phyloP scores from a whole-genome alignment of 2,888 invertebrate species.

The Caenorhabditis sulstoni region DNA sequence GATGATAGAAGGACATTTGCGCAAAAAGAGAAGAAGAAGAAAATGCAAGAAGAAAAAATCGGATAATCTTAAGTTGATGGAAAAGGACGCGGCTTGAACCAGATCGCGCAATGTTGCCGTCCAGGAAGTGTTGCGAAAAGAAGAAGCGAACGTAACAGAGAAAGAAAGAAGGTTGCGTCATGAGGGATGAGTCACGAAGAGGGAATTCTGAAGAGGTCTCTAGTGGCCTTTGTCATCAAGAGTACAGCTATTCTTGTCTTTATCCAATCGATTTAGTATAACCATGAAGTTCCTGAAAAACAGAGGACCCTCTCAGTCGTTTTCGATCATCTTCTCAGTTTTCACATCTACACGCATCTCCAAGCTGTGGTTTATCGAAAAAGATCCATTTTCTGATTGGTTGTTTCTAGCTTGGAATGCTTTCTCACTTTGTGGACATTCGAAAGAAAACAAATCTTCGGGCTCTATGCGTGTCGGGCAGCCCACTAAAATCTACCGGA shows the following conservation, averaged over 20 bases:
- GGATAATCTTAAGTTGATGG: conserved; percentile 27
- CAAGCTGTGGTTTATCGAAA: conserved; percentile 39
- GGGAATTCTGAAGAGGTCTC: conserved; percentile 13
- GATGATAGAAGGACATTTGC: conserved; percentile 42
- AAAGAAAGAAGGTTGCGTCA: conserved; percentile 15
- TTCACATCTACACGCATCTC: conserved; percentile 31
- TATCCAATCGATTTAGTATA: conserved; percentile 14
- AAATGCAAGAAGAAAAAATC: conserved; percentile 28
- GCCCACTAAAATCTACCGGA: too few relatives aligned
- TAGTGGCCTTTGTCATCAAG: conserved; percentile 22
- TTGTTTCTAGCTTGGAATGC: conserved; percentile 16
- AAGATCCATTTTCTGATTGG: conserved; percentile 24
- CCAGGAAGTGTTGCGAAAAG: conserved; percentile 14
- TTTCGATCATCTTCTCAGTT: too few relatives aligned
- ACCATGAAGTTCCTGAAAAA: too few relatives aligned
- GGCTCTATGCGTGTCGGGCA: too few relatives aligned
- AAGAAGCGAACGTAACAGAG: background rate
- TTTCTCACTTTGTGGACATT: conserved; percentile 2
- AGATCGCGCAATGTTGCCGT: conserved; percentile 30
- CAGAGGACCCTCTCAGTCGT: too few relatives aligned
- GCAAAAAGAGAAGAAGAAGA: conserved; percentile 27
- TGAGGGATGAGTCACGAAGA: conserved; percentile 24
- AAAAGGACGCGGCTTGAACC: conserved; percentile 41
- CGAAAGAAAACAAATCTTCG: background rate
- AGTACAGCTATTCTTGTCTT: conserved; percentile 7